Conservation (phyloP, 2,113 vertebrate genomes). For the Aspidoscelis tigris region DNA sequence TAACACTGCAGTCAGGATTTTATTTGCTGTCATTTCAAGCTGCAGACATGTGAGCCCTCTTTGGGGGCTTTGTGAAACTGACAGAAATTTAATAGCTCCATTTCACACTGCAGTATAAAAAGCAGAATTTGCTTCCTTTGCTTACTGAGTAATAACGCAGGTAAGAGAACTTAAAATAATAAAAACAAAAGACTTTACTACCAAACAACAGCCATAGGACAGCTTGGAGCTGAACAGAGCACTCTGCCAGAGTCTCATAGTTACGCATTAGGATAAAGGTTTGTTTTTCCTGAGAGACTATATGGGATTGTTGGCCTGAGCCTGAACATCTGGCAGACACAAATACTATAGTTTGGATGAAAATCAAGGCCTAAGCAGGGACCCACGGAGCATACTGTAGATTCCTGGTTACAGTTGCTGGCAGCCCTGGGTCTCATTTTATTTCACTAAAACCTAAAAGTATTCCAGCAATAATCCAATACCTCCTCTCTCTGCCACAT, state of each 20-base stretch:
- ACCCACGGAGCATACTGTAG: conserved; percentile 41
- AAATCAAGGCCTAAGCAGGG: conserved; percentile 64
- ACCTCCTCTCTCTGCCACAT: conserved; percentile 10
- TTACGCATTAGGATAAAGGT: conserved; percentile 37
- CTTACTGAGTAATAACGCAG: conserved; percentile 38
- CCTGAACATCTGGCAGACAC: conserved; percentile 47
- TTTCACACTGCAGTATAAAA: conserved; percentile 39
- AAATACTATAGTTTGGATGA: conserved; percentile 55
- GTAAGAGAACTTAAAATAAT: conserved; percentile 36
- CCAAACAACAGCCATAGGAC: conserved; percentile 42
- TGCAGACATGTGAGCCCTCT: neutral
- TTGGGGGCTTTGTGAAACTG: neutral
- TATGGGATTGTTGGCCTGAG: conserved; percentile 47
- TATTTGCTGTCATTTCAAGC: neutral
- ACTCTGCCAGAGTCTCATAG: conserved; percentile 43
- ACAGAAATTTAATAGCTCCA: conserved; percentile 49
- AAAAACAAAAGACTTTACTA: conserved; percentile 25
- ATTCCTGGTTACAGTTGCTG: conserved; percentile 57
- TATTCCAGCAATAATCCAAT: conserved; percentile 47
- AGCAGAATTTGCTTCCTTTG: conserved; percentile 27
- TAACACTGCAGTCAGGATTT: neutral
- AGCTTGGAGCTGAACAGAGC: conserved; percentile 27
- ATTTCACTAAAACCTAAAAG: conserved; percentile 50
- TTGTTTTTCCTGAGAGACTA: conserved; percentile 49
- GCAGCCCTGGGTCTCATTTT: conserved; percentile 53